Percentiles rank a stretch among this genome's conserved stretches.
Conservation (phyloP, 2,113 vertebrate genomes). For the Actinemys pallida region DNA sequence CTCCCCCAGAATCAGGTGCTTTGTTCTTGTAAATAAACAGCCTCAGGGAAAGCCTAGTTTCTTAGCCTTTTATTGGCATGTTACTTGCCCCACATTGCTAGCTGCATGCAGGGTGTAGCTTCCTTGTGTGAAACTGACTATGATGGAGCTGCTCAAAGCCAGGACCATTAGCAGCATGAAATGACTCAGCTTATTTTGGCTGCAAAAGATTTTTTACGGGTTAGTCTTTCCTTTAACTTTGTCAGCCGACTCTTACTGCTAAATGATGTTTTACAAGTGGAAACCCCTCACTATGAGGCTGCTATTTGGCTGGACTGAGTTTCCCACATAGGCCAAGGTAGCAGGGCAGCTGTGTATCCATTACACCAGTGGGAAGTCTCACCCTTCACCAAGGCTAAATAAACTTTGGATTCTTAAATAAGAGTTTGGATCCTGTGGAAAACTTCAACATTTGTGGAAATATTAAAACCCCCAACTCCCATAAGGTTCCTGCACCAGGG, state of each 20-base stretch:
- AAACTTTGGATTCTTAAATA: background rate
- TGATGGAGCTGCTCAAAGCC: background rate
- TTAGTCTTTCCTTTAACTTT: background rate
- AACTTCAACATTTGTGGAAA: background rate
- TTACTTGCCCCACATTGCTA: background rate
- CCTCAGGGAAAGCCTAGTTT: background rate
- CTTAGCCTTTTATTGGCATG: background rate
- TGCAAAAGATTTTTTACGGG: background rate
- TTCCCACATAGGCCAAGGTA: background rate
- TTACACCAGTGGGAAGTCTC: background rate
- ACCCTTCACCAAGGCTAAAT: background rate
- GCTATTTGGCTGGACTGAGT: background rate
- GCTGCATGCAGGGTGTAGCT: accelerated
- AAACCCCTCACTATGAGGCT: background rate
- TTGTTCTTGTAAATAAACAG: background rate
- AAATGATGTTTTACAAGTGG: background rate
- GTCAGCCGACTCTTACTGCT: background rate
- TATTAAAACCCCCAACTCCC: background rate
- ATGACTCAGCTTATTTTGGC: background rate
- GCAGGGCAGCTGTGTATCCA: background rate
- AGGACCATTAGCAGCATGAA: background rate
- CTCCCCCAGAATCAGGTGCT: background rate
- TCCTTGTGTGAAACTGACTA: background rate
- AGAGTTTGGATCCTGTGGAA: background rate
- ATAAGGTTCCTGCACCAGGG: background rate